Evolutionary conservation across 2,888 invertebrate species (phyloP).

Genomic region (Scotopteryx bipunctaria): DNA sequence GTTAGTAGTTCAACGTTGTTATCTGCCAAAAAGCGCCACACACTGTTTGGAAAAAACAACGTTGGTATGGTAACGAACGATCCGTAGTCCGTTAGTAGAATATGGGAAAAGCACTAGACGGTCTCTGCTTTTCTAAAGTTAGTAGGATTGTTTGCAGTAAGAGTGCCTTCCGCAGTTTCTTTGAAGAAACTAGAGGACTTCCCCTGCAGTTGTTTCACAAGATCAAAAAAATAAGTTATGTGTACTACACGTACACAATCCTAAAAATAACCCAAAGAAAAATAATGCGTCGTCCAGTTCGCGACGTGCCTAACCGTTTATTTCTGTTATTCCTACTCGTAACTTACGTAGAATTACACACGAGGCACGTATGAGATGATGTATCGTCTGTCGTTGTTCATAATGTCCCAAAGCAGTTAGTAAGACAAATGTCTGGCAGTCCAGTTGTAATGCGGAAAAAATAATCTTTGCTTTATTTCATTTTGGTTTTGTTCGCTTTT

Average conservation of each 20-base stretch:
- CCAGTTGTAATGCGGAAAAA: slow-evolving; percentile 11
- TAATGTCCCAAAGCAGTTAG: slow-evolving; percentile 44
- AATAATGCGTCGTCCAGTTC: slow-evolving; percentile 10
- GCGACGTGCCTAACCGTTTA: slow-evolving; percentile 9
- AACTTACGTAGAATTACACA: slow-evolving; percentile 24
- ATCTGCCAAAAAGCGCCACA: too few relatives aligned
- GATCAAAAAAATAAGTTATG: background rate
- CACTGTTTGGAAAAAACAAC: too few relatives aligned
- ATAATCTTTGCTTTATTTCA: slow-evolving; percentile 4
- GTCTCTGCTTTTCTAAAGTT: too few relatives aligned
- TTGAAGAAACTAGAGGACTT: too few relatives aligned
- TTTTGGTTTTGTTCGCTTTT: slow-evolving; percentile 2
- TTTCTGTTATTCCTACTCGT: slow-evolving; percentile 25
- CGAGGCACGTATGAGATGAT: slow-evolving; percentile 44
- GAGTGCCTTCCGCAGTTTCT: too few relatives aligned
- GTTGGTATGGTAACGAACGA: too few relatives aligned
- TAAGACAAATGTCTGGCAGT: slow-evolving; percentile 42
- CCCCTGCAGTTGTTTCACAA: too few relatives aligned
- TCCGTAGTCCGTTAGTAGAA: too few relatives aligned
- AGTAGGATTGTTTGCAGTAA: too few relatives aligned
- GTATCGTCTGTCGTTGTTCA: slow-evolving; percentile 46
- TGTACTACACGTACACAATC: background rate
- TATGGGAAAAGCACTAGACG: too few relatives aligned
- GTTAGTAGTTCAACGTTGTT: too few relatives aligned
- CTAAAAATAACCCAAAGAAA: slow-evolving; percentile 7